These are phyloP conservation scores for Eutrigla gurnardus DNA, from an alignment of 2,797 vertebrate species.

Conservation along the genomic window DNA sequence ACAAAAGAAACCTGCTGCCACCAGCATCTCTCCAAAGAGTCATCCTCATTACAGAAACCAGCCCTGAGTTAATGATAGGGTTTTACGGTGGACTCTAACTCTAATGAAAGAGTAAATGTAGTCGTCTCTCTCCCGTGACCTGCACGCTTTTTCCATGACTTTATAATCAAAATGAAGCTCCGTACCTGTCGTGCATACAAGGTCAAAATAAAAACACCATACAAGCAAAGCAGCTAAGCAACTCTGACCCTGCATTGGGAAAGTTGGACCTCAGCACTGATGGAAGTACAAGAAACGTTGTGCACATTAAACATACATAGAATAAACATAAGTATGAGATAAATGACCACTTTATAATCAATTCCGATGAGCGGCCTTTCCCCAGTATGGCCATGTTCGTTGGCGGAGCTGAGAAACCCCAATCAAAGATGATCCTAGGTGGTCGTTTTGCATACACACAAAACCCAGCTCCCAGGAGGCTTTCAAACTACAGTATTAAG, in stretches of 20 bases:
- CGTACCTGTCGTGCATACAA: constrained; percentile 65
- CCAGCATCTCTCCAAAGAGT: not conserved
- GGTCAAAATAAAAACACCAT: constrained; percentile 61
- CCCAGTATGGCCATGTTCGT: constrained; percentile 8
- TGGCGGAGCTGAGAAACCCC: constrained; percentile 32
- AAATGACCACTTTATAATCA: not conserved
- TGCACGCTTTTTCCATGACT: constrained; percentile 26
- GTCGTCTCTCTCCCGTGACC: constrained; percentile 38
- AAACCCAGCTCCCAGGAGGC: constrained; percentile 51
- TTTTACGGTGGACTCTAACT: constrained; percentile 44
- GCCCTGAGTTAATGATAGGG: constrained; percentile 43
- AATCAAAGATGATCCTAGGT: constrained; percentile 56
- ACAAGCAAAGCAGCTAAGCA: constrained; percentile 48
- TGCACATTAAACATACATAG: not conserved
- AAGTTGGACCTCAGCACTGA: not conserved
- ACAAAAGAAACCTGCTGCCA: not conserved
- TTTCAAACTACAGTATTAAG: constrained; percentile 67
- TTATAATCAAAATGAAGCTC: constrained; percentile 44
- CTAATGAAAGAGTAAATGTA: constrained; percentile 48
- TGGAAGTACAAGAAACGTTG: constrained; percentile 5
- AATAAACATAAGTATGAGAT: not conserved
- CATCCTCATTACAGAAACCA: constrained; percentile 19
- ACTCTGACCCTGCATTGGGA: constrained; percentile 10
- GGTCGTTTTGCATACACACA: constrained; percentile 69
- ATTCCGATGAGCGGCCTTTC: constrained; percentile 1